These are phyloP conservation scores for Dynastes hyllus DNA, from an alignment of 2,888 invertebrate genomes.

Conservation along the genomic window DNA sequence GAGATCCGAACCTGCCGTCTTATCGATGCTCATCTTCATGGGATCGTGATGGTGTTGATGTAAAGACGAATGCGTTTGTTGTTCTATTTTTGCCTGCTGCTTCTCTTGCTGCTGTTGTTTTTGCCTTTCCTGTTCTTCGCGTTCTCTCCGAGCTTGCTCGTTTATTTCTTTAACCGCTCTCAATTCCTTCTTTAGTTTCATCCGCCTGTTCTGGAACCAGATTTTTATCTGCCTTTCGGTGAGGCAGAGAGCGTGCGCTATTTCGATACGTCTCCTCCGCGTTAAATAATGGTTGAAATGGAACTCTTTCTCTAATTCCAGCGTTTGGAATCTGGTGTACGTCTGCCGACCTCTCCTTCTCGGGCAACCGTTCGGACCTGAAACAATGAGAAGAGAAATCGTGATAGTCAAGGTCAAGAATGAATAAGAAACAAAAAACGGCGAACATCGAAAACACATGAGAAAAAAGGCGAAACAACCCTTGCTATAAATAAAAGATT, in stretches of 20 bases:
- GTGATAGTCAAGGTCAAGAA: slow-evolving; percentile 37
- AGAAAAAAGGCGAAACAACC: slow-evolving; percentile 43
- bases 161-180: slow-evolving; percentile 96
- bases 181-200: slow-evolving; percentile 97
- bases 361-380: slow-evolving; percentile 97
- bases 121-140: slow-evolving; percentile 93
- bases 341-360: slow-evolving; percentile 96
- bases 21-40: slow-evolving; percentile 83
- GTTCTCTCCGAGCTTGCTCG: slow-evolving; percentile 92
- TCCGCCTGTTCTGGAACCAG: slow-evolving; percentile 97
- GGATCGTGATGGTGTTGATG: slow-evolving; percentile 84
- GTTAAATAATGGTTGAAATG: slow-evolving; percentile 98
- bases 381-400: slow-evolving; percentile 69
- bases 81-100: slow-evolving; percentile 84
- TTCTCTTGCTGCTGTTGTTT: slow-evolving; percentile 93
- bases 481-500: slow-evolving; percentile 54
- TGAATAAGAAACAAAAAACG: slow-evolving; percentile 5
- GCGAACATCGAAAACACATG: slow-evolving; percentile 12
- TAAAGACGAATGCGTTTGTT: slow-evolving; percentile 78
- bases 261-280: slow-evolving; percentile 96
- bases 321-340: slow-evolving; percentile 97
- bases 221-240: slow-evolving; percentile 98
- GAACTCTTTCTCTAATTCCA: slow-evolving; percentile 98
- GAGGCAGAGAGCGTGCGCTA: slow-evolving; percentile 95
- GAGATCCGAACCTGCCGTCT: slow-evolving; percentile 79